Base-by-base conservation (phyloP, 2,797 vertebrate species). In the Aeoliscus strigatus region DNA sequence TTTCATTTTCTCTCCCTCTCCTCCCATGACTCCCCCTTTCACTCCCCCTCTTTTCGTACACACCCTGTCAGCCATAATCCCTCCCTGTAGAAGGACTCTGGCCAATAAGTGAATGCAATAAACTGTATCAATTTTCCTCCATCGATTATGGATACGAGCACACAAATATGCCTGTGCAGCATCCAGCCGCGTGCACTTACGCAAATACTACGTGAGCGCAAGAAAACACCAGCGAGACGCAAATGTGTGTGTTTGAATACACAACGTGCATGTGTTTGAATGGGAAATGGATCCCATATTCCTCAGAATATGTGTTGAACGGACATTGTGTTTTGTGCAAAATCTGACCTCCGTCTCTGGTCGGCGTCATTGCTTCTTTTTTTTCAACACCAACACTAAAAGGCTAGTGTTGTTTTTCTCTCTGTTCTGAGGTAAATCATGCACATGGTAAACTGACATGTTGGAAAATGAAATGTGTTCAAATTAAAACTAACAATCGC, bases 61-160 rank as follows among this genome's bases (percentile, higher is more conserved):
- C 85, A 84, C 81, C 80, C 81, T 67, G 73, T 60, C 65, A 57
- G 77, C 78, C 79, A 74, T 84, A 83, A 82, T 79, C 75, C 78
- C 77, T 77, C 75, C 78, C 66, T 56, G 60, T 62, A 61, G 57
- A 81, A 66, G 52, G 47, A 60, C 60, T 77, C 57, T 44, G 61
- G 67, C 69, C 77, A 81, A 77, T 78, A 84, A 79, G 60, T 73
- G 57, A 74, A 79, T 55, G 65, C 64, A 73, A 81, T 79, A 83
- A 77, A 78, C 66, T 56, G 64, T 77, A 72, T 74, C 60, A 79
- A 73, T 77, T 79, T 82, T 77, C 66, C 74, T 47, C 66, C 55
- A 80, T 80, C 73, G 77, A 83, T 82, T 75, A 64, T 64, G 60
- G 70, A 77, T 58, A 51, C 48, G 51, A 52, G 46, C 29, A 50